Conservation (phyloP, 2,888 invertebrate genomes). For the Eilema griseolum region DNA sequence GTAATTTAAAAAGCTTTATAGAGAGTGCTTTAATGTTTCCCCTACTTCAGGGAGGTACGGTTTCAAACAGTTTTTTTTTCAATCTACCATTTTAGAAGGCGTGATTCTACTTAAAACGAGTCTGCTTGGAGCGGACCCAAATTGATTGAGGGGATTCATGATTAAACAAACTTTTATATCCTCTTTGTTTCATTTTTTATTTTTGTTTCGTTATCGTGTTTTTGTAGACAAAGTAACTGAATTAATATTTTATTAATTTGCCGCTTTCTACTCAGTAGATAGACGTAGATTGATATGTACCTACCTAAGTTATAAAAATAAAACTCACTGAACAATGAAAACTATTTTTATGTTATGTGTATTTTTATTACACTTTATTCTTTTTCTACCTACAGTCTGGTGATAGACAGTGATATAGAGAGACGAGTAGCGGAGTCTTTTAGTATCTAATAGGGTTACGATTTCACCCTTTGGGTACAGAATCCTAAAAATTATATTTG, state of each 20-base stretch:
- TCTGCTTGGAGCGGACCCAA: slow-evolving; percentile 28
- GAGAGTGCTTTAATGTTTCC: slow-evolving; percentile 27
- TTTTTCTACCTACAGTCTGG: too few relatives aligned
- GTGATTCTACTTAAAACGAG: slow-evolving; percentile 34
- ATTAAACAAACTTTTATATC: slow-evolving; percentile 43
- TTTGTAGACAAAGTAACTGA: neutral
- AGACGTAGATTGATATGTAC: neutral
- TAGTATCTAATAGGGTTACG: too few relatives aligned
- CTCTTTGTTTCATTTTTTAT: slow-evolving; percentile 39
- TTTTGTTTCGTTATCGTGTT: slow-evolving; percentile 35
- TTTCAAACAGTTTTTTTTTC: slow-evolving; percentile 38
- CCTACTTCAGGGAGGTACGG: slow-evolving; percentile 27
- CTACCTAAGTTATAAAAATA: too few relatives aligned
- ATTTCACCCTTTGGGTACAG: too few relatives aligned
- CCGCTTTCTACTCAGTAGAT: neutral
- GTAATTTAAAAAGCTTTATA: slow-evolving; percentile 48
- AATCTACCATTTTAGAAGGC: slow-evolving; percentile 34
- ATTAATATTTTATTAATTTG: neutral
- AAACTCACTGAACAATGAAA: too few relatives aligned
- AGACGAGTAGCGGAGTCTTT: too few relatives aligned
- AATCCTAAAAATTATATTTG: too few relatives aligned
- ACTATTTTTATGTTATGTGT: too few relatives aligned
- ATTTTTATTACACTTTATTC: too few relatives aligned
- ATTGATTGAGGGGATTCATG: slow-evolving; percentile 49
- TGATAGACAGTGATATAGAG: too few relatives aligned